Evolutionary conservation across 2,797 vertebrate species (phyloP).

Genomic region (Pempheris klunzingeri): DNA sequence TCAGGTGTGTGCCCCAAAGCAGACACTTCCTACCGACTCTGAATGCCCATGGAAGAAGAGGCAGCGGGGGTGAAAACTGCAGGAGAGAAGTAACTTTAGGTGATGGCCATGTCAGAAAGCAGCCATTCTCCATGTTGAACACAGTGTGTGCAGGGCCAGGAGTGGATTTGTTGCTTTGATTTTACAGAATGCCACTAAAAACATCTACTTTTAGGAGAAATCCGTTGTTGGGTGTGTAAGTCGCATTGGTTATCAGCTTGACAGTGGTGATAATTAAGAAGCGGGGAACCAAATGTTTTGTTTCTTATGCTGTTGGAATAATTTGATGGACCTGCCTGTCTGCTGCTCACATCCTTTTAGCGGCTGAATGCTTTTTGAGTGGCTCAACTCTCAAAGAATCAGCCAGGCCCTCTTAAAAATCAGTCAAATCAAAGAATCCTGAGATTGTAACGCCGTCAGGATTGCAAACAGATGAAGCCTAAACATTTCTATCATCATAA

Average conservation of each 20-base stretch:
- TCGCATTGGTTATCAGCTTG: slow-evolving; percentile 39
- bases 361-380: slow-evolving; percentile 31
- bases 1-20: slow-evolving; percentile 81
- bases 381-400: slow-evolving; percentile 24
- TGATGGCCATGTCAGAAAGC: slow-evolving; percentile 31
- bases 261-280: slow-evolving; percentile 67
- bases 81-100: slow-evolving; percentile 29
- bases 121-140: slow-evolving; percentile 3
- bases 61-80: slow-evolving; percentile 50
- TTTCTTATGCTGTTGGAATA: slow-evolving; percentile 30
- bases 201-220: slow-evolving; percentile 1
- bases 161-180: slow-evolving; percentile 3
- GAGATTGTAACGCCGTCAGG: slow-evolving; percentile 22
- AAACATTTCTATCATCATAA: slow-evolving; percentile 24
- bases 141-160: slow-evolving; percentile 11
- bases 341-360: slow-evolving; percentile 16
- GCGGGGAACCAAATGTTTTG: slow-evolving; percentile 33
- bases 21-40: slow-evolving; percentile 53
- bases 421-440: no score
- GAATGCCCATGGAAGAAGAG: slow-evolving; percentile 53
- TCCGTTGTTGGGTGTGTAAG: slow-evolving; percentile 11
- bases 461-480: slow-evolving; percentile 22
- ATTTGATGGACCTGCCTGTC: slow-evolving; percentile 47
- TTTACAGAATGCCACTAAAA: neutral
- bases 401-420: slow-evolving; percentile 34